A percentile compares a stretch with the other conserved stretches of the same genome.
Evolutionary conservation across 1,140 invertebrate genomes (phyloP).

Genomic region (Aporrectodea caliginosa): DNA sequence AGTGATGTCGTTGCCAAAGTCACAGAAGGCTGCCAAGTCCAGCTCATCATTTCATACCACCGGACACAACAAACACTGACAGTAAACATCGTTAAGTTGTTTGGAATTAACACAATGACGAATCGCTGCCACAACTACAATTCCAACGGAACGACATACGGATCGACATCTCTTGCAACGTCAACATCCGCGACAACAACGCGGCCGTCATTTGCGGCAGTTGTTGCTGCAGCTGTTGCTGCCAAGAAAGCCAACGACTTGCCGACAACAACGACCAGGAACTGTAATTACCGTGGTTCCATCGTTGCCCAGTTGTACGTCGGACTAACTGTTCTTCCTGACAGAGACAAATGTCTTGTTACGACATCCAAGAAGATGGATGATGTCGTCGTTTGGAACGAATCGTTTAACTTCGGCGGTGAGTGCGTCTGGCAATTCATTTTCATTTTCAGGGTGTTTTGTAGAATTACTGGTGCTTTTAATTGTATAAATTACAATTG

Average conservation of each 20-base stretch:
- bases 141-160: neutral
- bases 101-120: neutral
- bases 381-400: neutral
- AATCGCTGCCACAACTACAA: too few relatives aligned
- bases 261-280: neutral
- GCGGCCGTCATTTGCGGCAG: neutral
- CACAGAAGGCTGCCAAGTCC: neutral
- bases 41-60: neutral
- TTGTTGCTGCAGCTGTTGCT: neutral
- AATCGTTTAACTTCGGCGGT: neutral
- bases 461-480: too few relatives aligned
- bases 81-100: neutral
- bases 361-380: neutral
- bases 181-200: neutral
- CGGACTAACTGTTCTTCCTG: neutral
- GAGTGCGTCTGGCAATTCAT: too few relatives aligned
- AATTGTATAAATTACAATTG: too few relatives aligned
- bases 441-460: too few relatives aligned
- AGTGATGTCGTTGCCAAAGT: neutral
- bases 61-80: neutral
- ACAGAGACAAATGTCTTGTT: neutral
- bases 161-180: neutral
- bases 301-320: neutral
- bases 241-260: neutral
- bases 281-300: too few relatives aligned